Evolutionary conservation across 2,888 invertebrate species (phyloP).

Genomic region (Lasioglossum figueresi): DNA sequence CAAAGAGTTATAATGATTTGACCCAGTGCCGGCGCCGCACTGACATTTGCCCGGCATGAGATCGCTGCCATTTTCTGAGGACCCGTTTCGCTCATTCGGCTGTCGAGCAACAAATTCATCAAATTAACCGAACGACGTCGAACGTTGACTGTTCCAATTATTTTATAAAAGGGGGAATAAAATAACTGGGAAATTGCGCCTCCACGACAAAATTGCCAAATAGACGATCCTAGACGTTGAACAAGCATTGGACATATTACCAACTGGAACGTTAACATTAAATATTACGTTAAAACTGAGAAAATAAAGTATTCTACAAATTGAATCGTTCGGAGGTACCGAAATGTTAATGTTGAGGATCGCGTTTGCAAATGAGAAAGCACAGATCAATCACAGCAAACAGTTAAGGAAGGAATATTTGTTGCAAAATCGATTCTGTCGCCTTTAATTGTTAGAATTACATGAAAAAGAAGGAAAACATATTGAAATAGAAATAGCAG

Average conservation of each 20-base stretch:
- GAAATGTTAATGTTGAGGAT: background rate
- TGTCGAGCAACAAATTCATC: background rate
- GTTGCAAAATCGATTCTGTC: background rate
- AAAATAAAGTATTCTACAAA: background rate
- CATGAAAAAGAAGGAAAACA: background rate
- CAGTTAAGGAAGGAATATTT: background rate
- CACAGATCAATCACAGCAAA: background rate
- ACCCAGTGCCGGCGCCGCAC: background rate
- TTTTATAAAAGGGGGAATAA: background rate
- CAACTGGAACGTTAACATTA: no score
- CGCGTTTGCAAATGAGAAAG: no score
- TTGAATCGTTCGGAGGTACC: background rate
- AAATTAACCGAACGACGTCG: background rate
- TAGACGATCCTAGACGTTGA: background rate
- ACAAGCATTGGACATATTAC: background rate
- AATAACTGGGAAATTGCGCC: background rate
- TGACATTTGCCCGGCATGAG: background rate
- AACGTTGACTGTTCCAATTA: background rate
- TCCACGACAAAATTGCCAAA: background rate
- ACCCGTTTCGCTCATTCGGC: background rate
- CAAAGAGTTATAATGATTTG: background rate
- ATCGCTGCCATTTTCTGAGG: background rate
- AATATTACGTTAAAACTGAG: background rate
- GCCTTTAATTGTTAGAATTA: background rate
- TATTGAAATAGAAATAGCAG: background rate